These are phyloP conservation scores for Peromyscus polionotus DNA, from an alignment of 2,113 vertebrate species.

Conservation along the genomic window DNA sequence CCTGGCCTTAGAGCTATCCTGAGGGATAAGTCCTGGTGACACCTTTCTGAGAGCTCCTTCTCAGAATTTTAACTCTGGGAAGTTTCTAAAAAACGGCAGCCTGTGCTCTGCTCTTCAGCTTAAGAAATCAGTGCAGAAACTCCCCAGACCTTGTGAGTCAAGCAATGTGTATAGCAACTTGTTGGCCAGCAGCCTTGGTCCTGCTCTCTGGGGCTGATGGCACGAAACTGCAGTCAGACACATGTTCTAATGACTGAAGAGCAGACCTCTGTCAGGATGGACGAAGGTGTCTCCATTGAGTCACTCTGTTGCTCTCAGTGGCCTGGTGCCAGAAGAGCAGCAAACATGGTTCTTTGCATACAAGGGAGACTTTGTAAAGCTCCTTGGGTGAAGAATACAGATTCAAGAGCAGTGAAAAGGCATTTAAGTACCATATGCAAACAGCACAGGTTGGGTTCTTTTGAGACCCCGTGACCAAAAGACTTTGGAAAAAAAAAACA, in stretches of 20 bases:
- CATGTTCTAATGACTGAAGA: not conserved
- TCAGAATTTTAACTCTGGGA: not conserved
- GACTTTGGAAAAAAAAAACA: not conserved
- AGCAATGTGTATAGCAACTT: not conserved
- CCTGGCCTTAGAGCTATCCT: not conserved
- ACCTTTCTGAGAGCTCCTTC: not conserved
- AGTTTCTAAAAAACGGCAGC: conserved; percentile 31
- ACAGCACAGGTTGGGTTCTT: not conserved
- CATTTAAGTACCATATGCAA: not conserved
- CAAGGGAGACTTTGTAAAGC: not conserved
- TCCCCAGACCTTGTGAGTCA: not conserved
- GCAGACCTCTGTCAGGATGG: not conserved
- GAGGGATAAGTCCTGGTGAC: not conserved
- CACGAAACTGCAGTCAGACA: not conserved
- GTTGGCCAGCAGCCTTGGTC: not conserved
- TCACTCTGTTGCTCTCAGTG: not conserved
- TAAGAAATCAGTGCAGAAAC: not conserved
- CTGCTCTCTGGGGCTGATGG: not conserved
- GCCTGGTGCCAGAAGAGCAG: not conserved
- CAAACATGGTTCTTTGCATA: not conserved
- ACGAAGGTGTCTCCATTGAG: not conserved
- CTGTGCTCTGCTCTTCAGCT: not conserved
- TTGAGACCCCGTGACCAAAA: not conserved
- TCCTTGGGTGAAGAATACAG: not conserved
- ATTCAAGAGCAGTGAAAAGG: not conserved